These are phyloP conservation scores for Orchesella flavescens DNA, from an alignment of 2,888 invertebrate genomes.

Conservation along the genomic window DNA sequence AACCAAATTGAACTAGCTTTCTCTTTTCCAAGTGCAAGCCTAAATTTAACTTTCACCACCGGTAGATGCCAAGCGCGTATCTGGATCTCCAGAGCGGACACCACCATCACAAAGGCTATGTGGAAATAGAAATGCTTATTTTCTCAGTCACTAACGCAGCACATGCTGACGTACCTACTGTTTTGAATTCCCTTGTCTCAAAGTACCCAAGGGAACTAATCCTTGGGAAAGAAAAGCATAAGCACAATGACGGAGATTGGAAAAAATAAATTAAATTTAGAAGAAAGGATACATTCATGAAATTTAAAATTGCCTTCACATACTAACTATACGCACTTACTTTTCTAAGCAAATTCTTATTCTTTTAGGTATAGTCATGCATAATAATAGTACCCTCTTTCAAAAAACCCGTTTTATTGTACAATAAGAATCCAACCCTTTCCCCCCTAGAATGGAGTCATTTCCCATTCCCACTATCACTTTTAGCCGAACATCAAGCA, in stretches of 20 bases:
- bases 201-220: conserved; percentile 11
- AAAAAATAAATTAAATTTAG: too few species aligned
- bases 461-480: background rate
- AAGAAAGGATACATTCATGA: too few species aligned
- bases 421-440: background rate
- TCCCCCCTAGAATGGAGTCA: background rate
- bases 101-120: background rate
- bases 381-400: too few species aligned
- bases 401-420: too few species aligned
- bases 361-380: too few species aligned
- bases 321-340: too few species aligned
- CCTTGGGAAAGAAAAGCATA: too few species aligned
- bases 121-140: background rate
- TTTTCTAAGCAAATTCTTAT: too few species aligned
- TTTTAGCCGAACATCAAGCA: background rate
- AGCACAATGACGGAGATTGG: background rate
- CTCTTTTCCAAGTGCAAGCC: background rate
- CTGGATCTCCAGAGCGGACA: background rate
- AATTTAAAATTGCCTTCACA: too few species aligned
- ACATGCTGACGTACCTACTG: background rate
- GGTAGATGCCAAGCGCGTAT: conserved; percentile 11
- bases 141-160: background rate
- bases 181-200: background rate
- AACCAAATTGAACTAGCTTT: conserved; percentile 4
- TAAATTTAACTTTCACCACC: conserved; percentile 12